Conservation (phyloP, 2,113 vertebrate species). For the Corvus moneduloides region DNA sequence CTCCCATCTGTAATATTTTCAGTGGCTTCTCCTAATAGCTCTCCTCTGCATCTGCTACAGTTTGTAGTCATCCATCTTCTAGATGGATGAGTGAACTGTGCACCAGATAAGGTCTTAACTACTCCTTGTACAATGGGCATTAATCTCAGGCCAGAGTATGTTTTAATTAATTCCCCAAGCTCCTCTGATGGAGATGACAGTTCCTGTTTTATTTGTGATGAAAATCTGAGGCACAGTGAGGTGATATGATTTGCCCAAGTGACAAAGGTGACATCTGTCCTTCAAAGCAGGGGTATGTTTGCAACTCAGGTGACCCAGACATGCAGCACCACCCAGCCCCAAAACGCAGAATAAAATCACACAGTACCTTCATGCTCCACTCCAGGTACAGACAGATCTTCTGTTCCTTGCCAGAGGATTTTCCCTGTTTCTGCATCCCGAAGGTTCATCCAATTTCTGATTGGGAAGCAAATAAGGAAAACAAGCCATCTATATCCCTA, state of each 20-base stretch:
- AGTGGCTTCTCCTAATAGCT: neutral
- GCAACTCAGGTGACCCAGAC: neutral
- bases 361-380: conserved; percentile 96
- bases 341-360: neutral
- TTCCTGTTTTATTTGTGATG: neutral
- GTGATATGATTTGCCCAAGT: neutral
- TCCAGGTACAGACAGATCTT: conserved; percentile 94
- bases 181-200: neutral
- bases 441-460: conserved; percentile 99
- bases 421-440: conserved; percentile 98
- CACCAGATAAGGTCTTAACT: neutral
- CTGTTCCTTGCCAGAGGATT: conserved; percentile 98
- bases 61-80: neutral
- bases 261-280: neutral
- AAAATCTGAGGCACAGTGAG: neutral
- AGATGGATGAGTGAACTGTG: neutral
- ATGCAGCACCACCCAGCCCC: neutral
- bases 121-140: neutral
- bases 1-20: neutral
- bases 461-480: conserved; percentile 70
- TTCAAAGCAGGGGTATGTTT: neutral
- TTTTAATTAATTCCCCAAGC: conserved; percentile 39
- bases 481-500: neutral
- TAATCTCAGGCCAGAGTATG: conserved; percentile 9
- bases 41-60: neutral